phyloP scores from a whole-genome alignment of 2,888 invertebrate species.

The Nemotelus pantherinus region DNA sequence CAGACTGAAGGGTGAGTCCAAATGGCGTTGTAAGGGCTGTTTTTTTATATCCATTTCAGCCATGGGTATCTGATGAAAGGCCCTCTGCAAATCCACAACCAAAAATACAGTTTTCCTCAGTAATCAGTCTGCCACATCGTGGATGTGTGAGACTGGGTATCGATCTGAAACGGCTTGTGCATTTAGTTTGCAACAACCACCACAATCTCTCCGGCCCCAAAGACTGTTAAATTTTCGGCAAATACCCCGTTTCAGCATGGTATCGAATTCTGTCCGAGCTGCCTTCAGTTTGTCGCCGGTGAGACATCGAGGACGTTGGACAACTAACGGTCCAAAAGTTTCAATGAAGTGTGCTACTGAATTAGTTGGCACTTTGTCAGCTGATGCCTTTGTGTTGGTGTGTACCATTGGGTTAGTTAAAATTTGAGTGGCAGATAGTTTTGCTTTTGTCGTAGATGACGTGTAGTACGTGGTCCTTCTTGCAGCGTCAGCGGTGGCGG shows the following conservation, averaged over 20 bases:
- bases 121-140: slow-evolving; percentile 54
- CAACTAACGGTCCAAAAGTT: slow-evolving; percentile 16
- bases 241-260: slow-evolving; percentile 56
- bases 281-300: not conserved
- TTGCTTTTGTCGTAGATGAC: too few species aligned
- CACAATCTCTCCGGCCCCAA: slow-evolving; percentile 53
- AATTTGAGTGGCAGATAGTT: not conserved
- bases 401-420: not conserved
- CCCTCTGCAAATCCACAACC: slow-evolving; percentile 56
- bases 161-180: slow-evolving; percentile 57
- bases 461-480: too few species aligned
- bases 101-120: slow-evolving; percentile 54
- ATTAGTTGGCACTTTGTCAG: not conserved
- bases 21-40: slow-evolving; percentile 60
- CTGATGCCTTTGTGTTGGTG: not conserved
- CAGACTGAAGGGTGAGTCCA: slow-evolving; percentile 58
- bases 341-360: slow-evolving; percentile 21
- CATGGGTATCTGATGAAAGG: slow-evolving; percentile 60
- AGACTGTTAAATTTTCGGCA: slow-evolving; percentile 59
- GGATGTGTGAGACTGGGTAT: slow-evolving; percentile 57
- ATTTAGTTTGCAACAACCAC: slow-evolving; percentile 60
- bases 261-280: slow-evolving; percentile 25
- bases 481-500: not conserved
- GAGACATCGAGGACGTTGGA: slow-evolving; percentile 5
- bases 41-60: slow-evolving; percentile 57